These are phyloP conservation scores for Sylvia borin DNA, from an alignment of 2,797 vertebrate species.

Conservation along the genomic window DNA sequence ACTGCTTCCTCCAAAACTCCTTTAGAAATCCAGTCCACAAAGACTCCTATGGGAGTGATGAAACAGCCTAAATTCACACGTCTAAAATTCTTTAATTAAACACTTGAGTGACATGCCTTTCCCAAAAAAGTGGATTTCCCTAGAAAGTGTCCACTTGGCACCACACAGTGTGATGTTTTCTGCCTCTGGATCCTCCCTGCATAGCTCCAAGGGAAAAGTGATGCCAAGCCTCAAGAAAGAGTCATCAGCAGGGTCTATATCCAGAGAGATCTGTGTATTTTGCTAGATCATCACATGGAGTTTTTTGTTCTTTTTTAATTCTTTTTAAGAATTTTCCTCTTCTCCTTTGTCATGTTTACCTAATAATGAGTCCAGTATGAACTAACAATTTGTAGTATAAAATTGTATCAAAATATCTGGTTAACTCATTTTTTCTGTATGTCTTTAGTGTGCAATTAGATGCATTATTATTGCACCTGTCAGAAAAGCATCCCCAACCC, in stretches of 20 bases:
- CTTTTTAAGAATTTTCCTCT: background rate
- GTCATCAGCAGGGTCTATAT: background rate
- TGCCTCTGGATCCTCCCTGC: background rate
- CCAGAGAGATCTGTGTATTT: background rate
- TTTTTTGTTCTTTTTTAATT: background rate
- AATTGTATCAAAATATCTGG: background rate
- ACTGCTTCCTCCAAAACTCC: background rate
- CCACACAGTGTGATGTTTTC: rapidly evolving
- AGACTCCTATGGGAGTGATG: background rate
- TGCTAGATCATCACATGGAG: background rate
- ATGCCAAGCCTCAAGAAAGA: background rate
- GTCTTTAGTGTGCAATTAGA: background rate
- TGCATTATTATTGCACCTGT: background rate
- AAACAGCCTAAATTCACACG: background rate
- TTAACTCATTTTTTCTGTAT: background rate
- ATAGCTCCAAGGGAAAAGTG: background rate
- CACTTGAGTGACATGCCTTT: background rate
- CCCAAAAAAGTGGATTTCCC: background rate
- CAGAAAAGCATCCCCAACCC: background rate
- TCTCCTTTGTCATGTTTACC: background rate
- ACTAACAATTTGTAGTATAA: background rate
- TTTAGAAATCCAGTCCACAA: background rate
- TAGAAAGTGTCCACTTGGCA: background rate
- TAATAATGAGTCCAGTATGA: background rate
- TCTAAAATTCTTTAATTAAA: background rate